Conservation (phyloP, 23 tunicate species). For the Botrylloides violaceus region DNA sequence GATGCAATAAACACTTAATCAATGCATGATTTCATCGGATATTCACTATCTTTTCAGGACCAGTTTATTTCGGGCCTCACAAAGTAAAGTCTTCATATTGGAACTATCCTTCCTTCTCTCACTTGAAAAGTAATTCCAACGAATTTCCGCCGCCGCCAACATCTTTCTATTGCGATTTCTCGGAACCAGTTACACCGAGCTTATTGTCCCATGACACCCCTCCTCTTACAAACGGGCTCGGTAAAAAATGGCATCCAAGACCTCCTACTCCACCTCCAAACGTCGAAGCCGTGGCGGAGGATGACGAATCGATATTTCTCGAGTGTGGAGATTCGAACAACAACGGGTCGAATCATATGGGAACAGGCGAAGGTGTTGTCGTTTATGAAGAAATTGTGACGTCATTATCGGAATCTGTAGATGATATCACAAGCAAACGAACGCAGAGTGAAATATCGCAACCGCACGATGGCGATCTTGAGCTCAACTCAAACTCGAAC, state of each 20-base stretch:
- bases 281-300: background rate
- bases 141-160: slow-evolving; percentile 5
- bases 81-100: slow-evolving; percentile 53
- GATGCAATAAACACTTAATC: too few relatives aligned
- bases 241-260: background rate
- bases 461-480: background rate
- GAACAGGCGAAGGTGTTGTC: background rate
- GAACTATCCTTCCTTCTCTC: slow-evolving; percentile 55
- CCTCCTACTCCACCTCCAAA: slow-evolving; percentile 5
- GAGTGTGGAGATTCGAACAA: slow-evolving; percentile 1
- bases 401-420: background rate
- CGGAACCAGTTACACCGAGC: slow-evolving; percentile 43
- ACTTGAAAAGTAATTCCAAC: background rate
- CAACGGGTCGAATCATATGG: background rate
- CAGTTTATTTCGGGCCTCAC: slow-evolving; percentile 71
- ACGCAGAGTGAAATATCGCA: too few relatives aligned
- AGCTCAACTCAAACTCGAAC: background rate
- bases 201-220: slow-evolving; percentile 47
- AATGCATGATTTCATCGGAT: too few relatives aligned
- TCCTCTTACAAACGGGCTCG: background rate
- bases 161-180: slow-evolving; percentile 53
- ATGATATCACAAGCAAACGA: too few relatives aligned
- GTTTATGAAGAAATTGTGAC: background rate
- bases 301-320: background rate
- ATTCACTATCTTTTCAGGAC: too few relatives aligned